A percentile compares a stretch with the other conserved stretches of the same genome.
phyloP scores from a whole-genome alignment of 2,797 vertebrate genomes.

The Acanthiza pusilla region DNA sequence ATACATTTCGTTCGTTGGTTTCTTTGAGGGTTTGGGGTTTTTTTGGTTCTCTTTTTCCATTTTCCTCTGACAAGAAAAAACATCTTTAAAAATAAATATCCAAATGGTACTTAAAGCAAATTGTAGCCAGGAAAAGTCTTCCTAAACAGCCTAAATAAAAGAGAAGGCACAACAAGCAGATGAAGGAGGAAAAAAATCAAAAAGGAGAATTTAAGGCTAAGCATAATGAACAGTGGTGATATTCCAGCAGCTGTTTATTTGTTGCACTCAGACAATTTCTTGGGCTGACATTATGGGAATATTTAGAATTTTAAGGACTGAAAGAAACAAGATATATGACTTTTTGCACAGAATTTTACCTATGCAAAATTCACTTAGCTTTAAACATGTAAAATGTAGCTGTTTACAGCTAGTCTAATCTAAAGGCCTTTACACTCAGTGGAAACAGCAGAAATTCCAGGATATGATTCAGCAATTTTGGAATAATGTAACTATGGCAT shows the following conservation, averaged over 20 bases:
- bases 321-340: neutral
- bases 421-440: rapidly evolving
- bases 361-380: neutral
- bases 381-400: neutral
- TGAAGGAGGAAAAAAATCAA: neutral
- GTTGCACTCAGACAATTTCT: neutral
- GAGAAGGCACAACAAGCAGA: neutral
- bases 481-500: neutral
- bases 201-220: neutral
- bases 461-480: neutral
- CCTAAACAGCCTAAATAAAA: neutral
- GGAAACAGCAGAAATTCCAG: neutral
- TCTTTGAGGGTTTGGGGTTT: neutral
- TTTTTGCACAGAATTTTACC: neutral
- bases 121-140: neutral
- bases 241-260: rapidly evolving
- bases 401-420: neutral
- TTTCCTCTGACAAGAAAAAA: neutral
- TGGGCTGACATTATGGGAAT: neutral
- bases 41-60: neutral
- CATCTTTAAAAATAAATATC: neutral
- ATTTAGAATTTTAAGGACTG: neutral
- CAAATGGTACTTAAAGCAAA: neutral
- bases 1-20: rapidly evolving
- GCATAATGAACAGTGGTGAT: neutral